Percentiles rank a stretch among this genome's conserved stretches.
Conservation (phyloP, 1,140 invertebrate genomes). For the Conopomorpha cramerella region DNA sequence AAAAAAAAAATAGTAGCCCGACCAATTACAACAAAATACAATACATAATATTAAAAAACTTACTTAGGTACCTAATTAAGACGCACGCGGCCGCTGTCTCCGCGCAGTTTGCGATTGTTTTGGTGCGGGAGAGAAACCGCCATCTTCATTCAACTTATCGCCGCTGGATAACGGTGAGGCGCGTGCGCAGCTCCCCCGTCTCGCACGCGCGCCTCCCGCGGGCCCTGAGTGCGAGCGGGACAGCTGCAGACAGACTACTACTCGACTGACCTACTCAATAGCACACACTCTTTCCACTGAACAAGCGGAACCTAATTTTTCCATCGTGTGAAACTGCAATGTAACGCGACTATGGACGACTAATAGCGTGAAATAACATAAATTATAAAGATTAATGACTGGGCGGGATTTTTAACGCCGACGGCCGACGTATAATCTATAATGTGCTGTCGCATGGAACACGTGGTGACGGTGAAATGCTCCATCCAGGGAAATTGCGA, state of each 20-base stretch:
- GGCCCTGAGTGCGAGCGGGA: conserved; percentile 15
- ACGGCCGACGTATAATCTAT: too few relatives aligned
- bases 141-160: conserved; percentile 57
- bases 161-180: conserved; percentile 43
- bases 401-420: too few relatives aligned
- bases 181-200: conserved; percentile 25
- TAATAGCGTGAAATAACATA: conserved; percentile 24
- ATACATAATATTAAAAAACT: too few relatives aligned
- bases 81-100: too few relatives aligned
- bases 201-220: conserved; percentile 6
- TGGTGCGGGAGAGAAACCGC: conserved; percentile 55
- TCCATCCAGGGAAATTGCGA: too few relatives aligned
- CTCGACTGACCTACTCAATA: conserved; percentile 59
- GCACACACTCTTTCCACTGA: conserved; percentile 48
- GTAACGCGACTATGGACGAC: conserved; percentile 11
- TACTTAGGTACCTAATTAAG: conserved; percentile 28
- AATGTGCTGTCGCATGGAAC: too few relatives aligned
- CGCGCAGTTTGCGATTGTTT: conserved; percentile 52
- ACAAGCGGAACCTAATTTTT: conserved; percentile 55
- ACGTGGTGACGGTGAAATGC: too few relatives aligned
- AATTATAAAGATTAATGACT: conserved; percentile 19
- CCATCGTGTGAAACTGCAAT: conserved; percentile 35
- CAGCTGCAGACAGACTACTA: conserved; percentile 31
- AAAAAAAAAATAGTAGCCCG: too few relatives aligned
- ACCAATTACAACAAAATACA: too few relatives aligned